These are phyloP conservation scores for Pogonognathellus flavescens DNA, from an alignment of 1,140 invertebrate genomes.

Conservation along the genomic window DNA sequence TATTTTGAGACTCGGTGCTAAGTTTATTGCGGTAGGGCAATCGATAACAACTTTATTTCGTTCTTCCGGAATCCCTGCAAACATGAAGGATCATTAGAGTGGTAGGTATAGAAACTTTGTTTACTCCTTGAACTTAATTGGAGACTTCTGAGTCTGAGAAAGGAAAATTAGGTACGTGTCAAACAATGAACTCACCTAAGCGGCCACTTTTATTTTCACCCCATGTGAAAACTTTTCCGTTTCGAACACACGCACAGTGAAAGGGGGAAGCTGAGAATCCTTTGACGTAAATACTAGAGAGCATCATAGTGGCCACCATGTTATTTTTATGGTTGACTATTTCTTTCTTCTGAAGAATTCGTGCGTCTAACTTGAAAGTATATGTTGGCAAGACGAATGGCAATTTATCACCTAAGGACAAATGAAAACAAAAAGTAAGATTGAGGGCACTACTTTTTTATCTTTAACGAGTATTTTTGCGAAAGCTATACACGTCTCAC, in stretches of 20 bases:
- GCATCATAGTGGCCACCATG: conserved; percentile 56
- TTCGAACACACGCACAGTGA: conserved; percentile 62
- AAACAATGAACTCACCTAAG: conserved; percentile 54
- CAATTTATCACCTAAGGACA: background rate
- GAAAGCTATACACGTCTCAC: background rate
- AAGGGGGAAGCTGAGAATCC: conserved; percentile 54
- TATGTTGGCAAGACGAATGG: conserved; percentile 48
- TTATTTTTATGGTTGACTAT: conserved; percentile 51
- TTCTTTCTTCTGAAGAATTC: conserved; percentile 50
- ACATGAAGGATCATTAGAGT: background rate
- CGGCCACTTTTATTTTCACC: conserved; percentile 63
- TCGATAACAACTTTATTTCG: conserved; percentile 50
- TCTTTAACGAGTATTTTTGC: too few relatives aligned
- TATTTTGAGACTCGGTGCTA: conserved; percentile 56
- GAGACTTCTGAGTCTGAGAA: too few relatives aligned
- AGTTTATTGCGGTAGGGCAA: conserved; percentile 54
- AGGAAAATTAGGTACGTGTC: too few relatives aligned
- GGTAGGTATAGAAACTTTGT: background rate
- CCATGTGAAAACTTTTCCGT: conserved; percentile 64
- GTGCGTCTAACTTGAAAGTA: conserved; percentile 57
- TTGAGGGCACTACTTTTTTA: too few relatives aligned
- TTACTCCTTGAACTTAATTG: too few relatives aligned
- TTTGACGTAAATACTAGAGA: conserved; percentile 36
- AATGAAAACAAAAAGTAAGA: background rate
- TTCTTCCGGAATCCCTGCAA: conserved; percentile 57